phyloP scores from a whole-genome alignment of 2,797 vertebrate genomes.

The Labeo calbasu region DNA sequence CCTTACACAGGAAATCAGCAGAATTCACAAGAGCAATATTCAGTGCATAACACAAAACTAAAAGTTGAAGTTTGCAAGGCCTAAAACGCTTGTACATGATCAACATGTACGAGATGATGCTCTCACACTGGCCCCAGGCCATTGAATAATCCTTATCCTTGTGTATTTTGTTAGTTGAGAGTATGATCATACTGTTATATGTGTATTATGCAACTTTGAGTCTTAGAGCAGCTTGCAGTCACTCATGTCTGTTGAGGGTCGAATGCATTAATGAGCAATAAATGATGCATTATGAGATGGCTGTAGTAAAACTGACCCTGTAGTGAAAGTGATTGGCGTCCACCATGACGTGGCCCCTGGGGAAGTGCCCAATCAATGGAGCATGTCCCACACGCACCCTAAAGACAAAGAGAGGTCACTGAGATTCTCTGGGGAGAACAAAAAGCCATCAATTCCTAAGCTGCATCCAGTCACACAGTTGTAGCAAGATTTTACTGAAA shows the following conservation, averaged over 20 bases:
- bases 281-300: not conserved
- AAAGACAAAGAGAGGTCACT: constrained; percentile 38
- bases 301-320: not conserved
- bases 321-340: constrained; percentile 14
- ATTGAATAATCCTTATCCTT: not conserved
- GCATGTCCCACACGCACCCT: not conserved
- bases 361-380: not conserved
- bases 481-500: not conserved
- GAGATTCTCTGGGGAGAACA: constrained; percentile 1
- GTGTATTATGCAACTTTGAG: not conserved
- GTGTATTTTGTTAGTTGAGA: not conserved
- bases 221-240: not conserved
- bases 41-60: not conserved
- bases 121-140: not conserved
- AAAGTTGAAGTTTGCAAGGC: not conserved
- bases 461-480: not conserved
- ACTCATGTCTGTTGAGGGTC: not conserved
- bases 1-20: too few species aligned
- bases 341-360: not conserved
- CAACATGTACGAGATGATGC: too few species aligned
- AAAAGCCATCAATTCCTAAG: constrained; percentile 8
- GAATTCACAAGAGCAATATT: not conserved
- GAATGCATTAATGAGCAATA: not conserved
- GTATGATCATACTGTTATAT: not conserved
- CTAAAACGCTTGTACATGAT: not conserved